Evolutionary conservation across 2,113 vertebrate genomes (phyloP).

Genomic region (Pygoscelis adeliae): DNA sequence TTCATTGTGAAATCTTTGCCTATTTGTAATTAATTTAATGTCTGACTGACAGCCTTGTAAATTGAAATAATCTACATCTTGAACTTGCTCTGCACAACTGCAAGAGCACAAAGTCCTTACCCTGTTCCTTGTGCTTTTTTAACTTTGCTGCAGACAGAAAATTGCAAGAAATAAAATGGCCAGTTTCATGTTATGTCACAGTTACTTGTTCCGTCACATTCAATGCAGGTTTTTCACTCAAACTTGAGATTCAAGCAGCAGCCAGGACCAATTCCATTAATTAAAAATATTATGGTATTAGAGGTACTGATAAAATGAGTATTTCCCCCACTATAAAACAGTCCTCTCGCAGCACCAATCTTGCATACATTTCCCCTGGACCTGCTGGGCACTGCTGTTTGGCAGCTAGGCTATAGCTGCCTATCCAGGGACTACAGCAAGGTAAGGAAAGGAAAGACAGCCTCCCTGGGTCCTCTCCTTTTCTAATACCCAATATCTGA

Average conservation of each 20-base stretch:
- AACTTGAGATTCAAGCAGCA: neutral
- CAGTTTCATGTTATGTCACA: neutral
- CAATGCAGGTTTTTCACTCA: neutral
- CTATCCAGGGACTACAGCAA: neutral
- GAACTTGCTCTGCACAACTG: neutral
- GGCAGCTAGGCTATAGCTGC: neutral
- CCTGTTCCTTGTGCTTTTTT: neutral
- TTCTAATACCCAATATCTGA: accelerated
- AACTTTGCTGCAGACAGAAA: neutral
- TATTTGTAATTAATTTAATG: constrained; percentile 50
- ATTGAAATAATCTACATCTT: neutral
- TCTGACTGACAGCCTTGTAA: constrained; percentile 32
- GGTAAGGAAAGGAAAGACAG: neutral
- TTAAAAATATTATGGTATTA: neutral
- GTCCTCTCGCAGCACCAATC: neutral
- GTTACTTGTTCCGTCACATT: neutral
- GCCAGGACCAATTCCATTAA: neutral
- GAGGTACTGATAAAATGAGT: neutral
- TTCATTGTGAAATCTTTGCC: constrained; percentile 46
- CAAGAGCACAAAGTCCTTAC: neutral
- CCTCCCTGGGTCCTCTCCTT: neutral
- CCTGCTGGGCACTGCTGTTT: neutral
- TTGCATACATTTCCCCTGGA: accelerated
- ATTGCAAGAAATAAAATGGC: neutral
- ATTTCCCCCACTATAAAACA: too few species aligned